phyloP scores from a whole-genome alignment of 23 tunicate genomes.

The Aplidium turbinatum region DNA sequence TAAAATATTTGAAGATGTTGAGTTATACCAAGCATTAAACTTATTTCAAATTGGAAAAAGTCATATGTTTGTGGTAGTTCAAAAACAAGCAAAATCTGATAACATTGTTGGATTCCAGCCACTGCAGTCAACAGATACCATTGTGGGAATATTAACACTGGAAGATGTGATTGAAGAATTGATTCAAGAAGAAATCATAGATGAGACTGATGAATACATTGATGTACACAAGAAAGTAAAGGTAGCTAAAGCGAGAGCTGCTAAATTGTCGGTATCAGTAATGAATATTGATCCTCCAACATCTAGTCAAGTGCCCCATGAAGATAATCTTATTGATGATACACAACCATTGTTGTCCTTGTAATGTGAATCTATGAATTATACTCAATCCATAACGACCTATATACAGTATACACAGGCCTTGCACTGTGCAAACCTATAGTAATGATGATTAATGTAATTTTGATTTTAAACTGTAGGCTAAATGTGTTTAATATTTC shows the following conservation, averaged over 20 bases:
- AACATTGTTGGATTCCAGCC: background rate
- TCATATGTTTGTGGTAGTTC: slow-evolving; percentile 76
- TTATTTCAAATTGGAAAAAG: slow-evolving; percentile 82
- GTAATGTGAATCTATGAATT: no score
- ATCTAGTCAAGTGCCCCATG: background rate
- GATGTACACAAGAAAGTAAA: slow-evolving; percentile 66
- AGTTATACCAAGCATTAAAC: slow-evolving; percentile 63
- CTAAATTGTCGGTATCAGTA: slow-evolving; percentile 25
- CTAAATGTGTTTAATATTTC: no score
- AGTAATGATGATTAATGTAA: no score
- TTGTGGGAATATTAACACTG: slow-evolving; percentile 81
- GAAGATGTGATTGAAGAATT: slow-evolving; percentile 99
- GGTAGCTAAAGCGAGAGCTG: slow-evolving; percentile 71
- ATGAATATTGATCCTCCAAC: no score
- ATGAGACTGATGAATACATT: slow-evolving; percentile 91
- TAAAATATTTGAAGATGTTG: slow-evolving; percentile 41
- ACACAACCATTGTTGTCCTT: slow-evolving; percentile 1
- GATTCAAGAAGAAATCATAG: slow-evolving; percentile 97
- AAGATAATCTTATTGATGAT: background rate
- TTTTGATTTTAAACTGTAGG: no score
- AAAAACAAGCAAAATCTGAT: background rate
- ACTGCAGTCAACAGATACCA: slow-evolving; percentile 8
- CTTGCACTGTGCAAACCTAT: no score
- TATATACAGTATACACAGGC: no score
- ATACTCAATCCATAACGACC: no score